These are phyloP conservation scores for Hylyphantes graminicola DNA, from an alignment of 1,140 invertebrate species.

Conservation along the genomic window DNA sequence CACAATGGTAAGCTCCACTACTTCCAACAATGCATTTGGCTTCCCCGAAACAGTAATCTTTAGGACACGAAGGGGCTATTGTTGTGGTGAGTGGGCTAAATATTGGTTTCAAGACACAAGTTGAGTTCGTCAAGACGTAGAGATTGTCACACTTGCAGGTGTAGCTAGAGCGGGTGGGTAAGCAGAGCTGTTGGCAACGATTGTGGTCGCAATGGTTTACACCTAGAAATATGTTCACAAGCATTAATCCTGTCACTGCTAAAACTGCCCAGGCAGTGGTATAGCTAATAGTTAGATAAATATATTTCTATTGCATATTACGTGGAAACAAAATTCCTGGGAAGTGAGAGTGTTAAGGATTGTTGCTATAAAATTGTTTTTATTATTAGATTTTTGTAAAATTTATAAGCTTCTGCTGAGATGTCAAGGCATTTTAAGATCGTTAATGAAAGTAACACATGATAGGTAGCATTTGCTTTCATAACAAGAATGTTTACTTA, in stretches of 20 bases:
- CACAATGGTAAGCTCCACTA: constrained; percentile 63
- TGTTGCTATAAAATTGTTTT: too few relatives aligned
- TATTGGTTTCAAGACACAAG: constrained; percentile 8
- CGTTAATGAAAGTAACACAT: neutral
- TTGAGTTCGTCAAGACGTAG: neutral
- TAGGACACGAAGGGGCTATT: constrained; percentile 55
- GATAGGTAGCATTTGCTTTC: neutral
- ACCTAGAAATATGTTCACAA: constrained; percentile 35
- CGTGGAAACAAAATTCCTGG: too few relatives aligned
- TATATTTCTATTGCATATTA: too few relatives aligned
- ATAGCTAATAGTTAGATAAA: too few relatives aligned
- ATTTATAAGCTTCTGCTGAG: neutral
- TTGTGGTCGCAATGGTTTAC: constrained; percentile 22
- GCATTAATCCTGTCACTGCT: too few relatives aligned
- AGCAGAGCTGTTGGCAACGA: constrained; percentile 50
- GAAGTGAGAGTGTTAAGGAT: too few relatives aligned
- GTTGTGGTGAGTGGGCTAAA: constrained; percentile 67
- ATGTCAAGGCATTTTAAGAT: too few relatives aligned
- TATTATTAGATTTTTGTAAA: too few relatives aligned
- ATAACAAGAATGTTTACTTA: neutral
- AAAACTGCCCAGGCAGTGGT: too few relatives aligned
- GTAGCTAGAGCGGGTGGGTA: constrained; percentile 3
- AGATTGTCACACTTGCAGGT: constrained; percentile 35
- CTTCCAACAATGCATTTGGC: constrained; percentile 62
- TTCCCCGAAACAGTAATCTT: neutral